Evolutionary conservation across 2,113 vertebrate species (phyloP), one percentile per base, ranked within the genome.

Genomic region (Brachyhypopomus occidentalis): DNA sequence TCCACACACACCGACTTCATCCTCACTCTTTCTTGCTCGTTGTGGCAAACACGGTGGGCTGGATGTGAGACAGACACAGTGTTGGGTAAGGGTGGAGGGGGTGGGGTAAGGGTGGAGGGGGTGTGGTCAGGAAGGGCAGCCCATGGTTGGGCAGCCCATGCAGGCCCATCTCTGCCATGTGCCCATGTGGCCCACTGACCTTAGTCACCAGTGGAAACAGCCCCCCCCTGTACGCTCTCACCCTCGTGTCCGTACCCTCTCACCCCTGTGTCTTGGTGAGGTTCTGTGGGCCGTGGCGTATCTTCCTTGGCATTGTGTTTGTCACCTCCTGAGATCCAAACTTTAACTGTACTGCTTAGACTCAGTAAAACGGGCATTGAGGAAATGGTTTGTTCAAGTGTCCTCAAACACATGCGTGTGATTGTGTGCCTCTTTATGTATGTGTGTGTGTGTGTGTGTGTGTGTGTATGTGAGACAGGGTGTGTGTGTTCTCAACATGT

Each of bases 51-150:
- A 84, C 78, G 75, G 70, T 80, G 70, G 63, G 78, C 74, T 85
- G 87, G 81, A 85, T 82, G 63, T 55, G 52, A 62, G 79, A 84
- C 84, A 86, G 72, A 82, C 84, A 76, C 77, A 76, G 75, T 55
- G 78, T 58, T 55, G 70, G 60, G 76, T 12, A 12, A 67, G 64
- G 80, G 74, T 67, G 78, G 78, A 38, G 67, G 45, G 60, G 81
- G 78, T 52, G 71, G 70, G 58, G 66, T 71, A 48, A 9, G 41
- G n/a, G n/a, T n/a, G n/a, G n/a, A n/a, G n/a, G n/a, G n/a, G n/a
- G n/a, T n/a, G n/a, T n/a, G n/a, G n/a, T n/a, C n/a, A n/a, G n/a
- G n/a, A n/a, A n/a, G n/a, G n/a, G n/a, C n/a, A n/a, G n/a, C n/a
- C n/a, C n/a, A n/a, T n/a, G n/a, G n/a, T n/a, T n/a, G n/a, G n/a